Base-by-base conservation (phyloP, 1,140 invertebrate species). In the Pachypsylla venusta region DNA sequence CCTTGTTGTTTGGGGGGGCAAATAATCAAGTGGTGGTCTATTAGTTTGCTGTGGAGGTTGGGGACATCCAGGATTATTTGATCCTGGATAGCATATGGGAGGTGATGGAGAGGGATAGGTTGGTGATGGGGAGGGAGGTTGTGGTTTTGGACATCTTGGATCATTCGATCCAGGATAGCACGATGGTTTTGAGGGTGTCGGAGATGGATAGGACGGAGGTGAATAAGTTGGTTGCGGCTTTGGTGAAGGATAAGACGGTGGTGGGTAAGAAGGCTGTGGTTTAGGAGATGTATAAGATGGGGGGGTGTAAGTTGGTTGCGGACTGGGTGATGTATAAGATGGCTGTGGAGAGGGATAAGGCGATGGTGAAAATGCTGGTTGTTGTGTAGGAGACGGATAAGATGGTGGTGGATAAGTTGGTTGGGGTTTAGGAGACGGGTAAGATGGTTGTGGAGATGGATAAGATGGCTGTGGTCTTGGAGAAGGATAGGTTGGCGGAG, bases 231-330 rank as follows among this genome's bases (percentile, higher is more conserved):
- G 54, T 39, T 10, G 30, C n/a, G 30, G 30, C n/a, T 10, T 10
- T 12, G 30, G 30, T 12, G 30, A n/a, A 10, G 30, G 30, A 12
- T 10, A n/a, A 10, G 30, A n/a, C n/a, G 42, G 16, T 48, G 54
- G 19, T 26, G 54, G 54, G 2, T 2, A 28, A 55, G 54, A 5
- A 25, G 54, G 54, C n/a, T 10, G 30, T 25, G 67, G 57, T 62
- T 60, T 57, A 2, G 68, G 70, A 59, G 69, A 70, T 54, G 72
- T 71, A 63, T 76, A 72, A 1, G 40, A 64, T 16, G 69, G 67
- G 25, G 65, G 66, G 22, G 63, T 62, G 40, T 62, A 64, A 54
- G 62, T 59, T 42, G 60, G 26, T 1, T 61, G 57, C 26, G 60
- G 28, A 4, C 61, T 27, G 48, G 30, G 53, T 42, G 62, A 25